Percentiles rank a stretch among this genome's conserved stretches.
Evolutionary conservation across 2,888 invertebrate genomes (phyloP).

Genomic region (Sminthurinus aureus): DNA sequence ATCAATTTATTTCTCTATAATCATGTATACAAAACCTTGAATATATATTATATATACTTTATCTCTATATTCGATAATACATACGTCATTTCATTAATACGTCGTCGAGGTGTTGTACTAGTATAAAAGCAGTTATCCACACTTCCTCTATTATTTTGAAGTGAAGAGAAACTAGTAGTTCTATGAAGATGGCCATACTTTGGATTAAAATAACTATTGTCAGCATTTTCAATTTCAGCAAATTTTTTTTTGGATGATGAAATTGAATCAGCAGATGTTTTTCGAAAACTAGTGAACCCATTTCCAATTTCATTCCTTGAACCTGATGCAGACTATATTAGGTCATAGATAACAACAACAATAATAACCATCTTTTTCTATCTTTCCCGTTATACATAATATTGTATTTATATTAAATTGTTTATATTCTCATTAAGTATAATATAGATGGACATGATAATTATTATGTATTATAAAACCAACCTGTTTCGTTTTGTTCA

Average conservation of each 20-base stretch:
- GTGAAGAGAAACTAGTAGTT: slow-evolving; percentile 19
- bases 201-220: neutral
- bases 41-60: too few species aligned
- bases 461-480: neutral
- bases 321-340: slow-evolving; percentile 11
- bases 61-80: too few species aligned
- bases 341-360: neutral
- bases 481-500: slow-evolving; percentile 37
- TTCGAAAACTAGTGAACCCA: neutral
- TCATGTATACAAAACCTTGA: too few species aligned
- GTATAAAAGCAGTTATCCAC: neutral
- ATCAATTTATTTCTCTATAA: too few species aligned
- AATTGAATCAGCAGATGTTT: slow-evolving; percentile 17
- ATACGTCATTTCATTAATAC: neutral
- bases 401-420: neutral
- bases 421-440: neutral
- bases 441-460: too few species aligned
- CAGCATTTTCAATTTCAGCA: slow-evolving; percentile 17
- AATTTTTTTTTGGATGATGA: neutral
- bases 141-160: neutral
- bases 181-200: neutral
- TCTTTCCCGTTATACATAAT: neutral
- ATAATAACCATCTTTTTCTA: neutral
- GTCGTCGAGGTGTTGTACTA: neutral
- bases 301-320: neutral